These are phyloP conservation scores for Melinaea marsaeus DNA, from an alignment of 2,888 invertebrate species.

Conservation along the genomic window DNA sequence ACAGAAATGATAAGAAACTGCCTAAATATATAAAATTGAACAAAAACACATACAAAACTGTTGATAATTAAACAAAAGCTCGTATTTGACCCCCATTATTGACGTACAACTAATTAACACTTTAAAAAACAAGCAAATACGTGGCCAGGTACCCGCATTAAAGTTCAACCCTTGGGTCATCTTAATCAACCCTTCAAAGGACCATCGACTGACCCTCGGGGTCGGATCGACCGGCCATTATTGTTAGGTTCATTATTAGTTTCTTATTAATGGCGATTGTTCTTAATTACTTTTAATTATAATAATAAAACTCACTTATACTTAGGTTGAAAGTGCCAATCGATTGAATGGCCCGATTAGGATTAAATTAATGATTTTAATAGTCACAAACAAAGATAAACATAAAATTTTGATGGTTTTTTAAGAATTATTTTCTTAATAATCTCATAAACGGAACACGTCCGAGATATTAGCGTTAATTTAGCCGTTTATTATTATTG, in stretches of 20 bases:
- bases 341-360: no score
- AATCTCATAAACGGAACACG: conserved; percentile 31
- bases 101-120: conserved; percentile 54
- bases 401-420: no score
- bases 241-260: conserved; percentile 71
- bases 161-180: conserved; percentile 70
- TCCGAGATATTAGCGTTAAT: conserved; percentile 39
- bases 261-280: conserved; percentile 22
- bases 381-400: no score
- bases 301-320: neutral
- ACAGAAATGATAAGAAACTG: neutral
- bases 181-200: conserved; percentile 76
- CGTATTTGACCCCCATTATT: conserved; percentile 17
- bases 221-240: conserved; percentile 64
- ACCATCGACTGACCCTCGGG: conserved; percentile 70
- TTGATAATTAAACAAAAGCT: neutral
- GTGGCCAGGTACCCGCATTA: conserved; percentile 70
- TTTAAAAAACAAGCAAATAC: conserved; percentile 61
- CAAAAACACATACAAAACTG: neutral
- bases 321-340: no score
- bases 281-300: neutral
- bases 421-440: conserved; percentile 15
- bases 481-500: conserved; percentile 64
- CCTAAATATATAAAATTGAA: neutral
- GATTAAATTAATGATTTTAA: no score